Conservation (phyloP, 1,140 invertebrate genomes). For the Drosophila lacertosa region DNA sequence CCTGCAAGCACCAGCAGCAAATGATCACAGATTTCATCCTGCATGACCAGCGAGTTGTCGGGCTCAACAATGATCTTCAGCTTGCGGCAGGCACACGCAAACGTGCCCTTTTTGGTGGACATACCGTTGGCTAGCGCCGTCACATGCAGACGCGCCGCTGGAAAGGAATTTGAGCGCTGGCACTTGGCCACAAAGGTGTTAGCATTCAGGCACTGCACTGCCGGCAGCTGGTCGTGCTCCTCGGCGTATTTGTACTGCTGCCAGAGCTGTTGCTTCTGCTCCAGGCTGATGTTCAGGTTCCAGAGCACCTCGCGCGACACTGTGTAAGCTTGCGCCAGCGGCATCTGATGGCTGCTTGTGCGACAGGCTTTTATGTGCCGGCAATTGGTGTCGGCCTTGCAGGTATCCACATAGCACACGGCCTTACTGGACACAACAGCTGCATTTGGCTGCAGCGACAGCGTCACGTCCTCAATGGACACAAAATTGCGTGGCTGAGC, state of each 20-base stretch:
- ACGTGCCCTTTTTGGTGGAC: constrained; percentile 50
- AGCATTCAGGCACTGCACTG: constrained; percentile 69
- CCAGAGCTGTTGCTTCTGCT: constrained; percentile 76
- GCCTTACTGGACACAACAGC: constrained; percentile 74
- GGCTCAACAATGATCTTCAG: constrained; percentile 79
- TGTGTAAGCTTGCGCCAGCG: constrained; percentile 53
- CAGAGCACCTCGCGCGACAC: constrained; percentile 71
- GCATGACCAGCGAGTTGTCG: constrained; percentile 79
- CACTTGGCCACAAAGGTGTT: constrained; percentile 75
- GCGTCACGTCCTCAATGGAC: constrained; percentile 56
- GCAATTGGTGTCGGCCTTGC: constrained; percentile 50
- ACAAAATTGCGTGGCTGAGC: constrained; percentile 71
- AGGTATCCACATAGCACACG: constrained; percentile 66
- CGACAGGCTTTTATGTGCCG: constrained; percentile 70
- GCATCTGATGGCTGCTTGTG: constrained; percentile 31
- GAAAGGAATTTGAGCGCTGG: constrained; percentile 63
- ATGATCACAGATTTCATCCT: constrained; percentile 83
- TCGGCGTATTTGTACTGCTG: constrained; percentile 57
- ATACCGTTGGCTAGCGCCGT: constrained; percentile 61
- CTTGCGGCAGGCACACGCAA: constrained; percentile 74
- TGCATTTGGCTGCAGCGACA: constrained; percentile 56
- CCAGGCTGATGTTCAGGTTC: constrained; percentile 68
- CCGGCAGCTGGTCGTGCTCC: constrained; percentile 62
- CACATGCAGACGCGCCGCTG: constrained; percentile 71
- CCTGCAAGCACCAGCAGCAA: constrained; percentile 70